Evolutionary conservation across 2,888 invertebrate species (phyloP), one percentile per base, ranked within the genome.

Genomic region (Sarcophaga variegata): DNA sequence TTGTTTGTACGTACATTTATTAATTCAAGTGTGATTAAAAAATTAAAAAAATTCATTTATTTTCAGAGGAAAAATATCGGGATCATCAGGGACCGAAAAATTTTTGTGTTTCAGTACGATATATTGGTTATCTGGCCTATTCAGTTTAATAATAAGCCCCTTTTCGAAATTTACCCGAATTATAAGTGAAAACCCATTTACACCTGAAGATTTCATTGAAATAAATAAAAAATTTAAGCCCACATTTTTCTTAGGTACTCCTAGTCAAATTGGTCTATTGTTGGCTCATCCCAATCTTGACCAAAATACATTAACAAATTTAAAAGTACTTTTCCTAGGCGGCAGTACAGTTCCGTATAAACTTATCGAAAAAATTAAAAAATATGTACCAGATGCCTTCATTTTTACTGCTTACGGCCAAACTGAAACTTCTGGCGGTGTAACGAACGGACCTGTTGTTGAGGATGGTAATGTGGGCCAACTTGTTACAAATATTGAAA

Each of bases 111-210:
- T 88, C 20, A 91, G 90, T 72, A 88, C 90, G 0, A 49, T 92
- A 20, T 90, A 92, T 71, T 91, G 91, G 91, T 54, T 90, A 3
- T 86, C 89, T 4, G 92, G 92, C 0, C 69, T 90, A 54, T 85
- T 83, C 47, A 81, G 77, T 5, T 85, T 89, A 14, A 79, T 90
- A 14, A 69, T 87, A 5, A 87, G 88, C 62, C 86, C 87, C 5
- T 72, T 90, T 0, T 79, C 77, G 27, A 89, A 90, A 1, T 86
- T 87, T 63, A 90, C 89, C 27, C 90, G 91, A 14, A 90, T 92
- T 64, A 89, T 92, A n/a, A 89, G 89, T 11, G 85, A 79, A 25
- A 81, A 89, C 11, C 89, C 90, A 4, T 91, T 90, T 63, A 70
- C 86, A 3, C 81, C 90, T 0, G 90, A 91, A 5, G 71, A 90